Evolutionary conservation across 2,888 invertebrate species (phyloP), one percentile per base, ranked within the genome.

Genomic region (Lepidochrysops patricia): DNA sequence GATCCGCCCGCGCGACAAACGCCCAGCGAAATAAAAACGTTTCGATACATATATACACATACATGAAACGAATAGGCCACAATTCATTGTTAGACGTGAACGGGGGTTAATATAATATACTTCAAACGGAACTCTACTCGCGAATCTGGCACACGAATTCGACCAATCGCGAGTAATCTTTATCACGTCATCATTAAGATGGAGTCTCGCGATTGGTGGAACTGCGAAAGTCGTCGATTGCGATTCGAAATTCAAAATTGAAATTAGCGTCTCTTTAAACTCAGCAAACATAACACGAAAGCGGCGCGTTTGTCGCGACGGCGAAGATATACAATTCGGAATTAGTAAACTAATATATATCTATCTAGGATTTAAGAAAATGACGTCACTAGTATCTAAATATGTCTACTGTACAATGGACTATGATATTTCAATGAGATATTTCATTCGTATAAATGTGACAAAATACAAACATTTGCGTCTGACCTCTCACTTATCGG

Each of bases 381-480:
- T 72, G 80, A 81, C 71, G 74, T 80, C 73, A 79, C 81, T 85
- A 85, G 76, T 78, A 72, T 70, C 81, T 86, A 86, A 81, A 80
- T 82, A 86, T 79, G 74, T 73, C 83, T 87, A 85, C 85, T 86
- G 84, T 89, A 89, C 87, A 87, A 82, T 82, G 87, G 85, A 85
- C 85, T 86, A 87, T 84, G 84, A 84, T 85, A 87, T 81, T 82
- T 75, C 76, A 80, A 82, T 84, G 84, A 87, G 85, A 87, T 85
- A 87, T 83, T 43, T 79, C 77, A 78, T 83, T 86, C 77, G 85
- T 89, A 88, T 87, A 89, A 87, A 89, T 79, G 80, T 88, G 88
- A 84, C 80, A 88, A 89, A 88, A 89, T 88, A 89, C 85, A 84
- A 85, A 84, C 79, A 82, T 82, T 76, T 82, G 74, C 79, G 80